Base-by-base conservation (phyloP, 2,888 invertebrate species). In the Muschampia plurimacula region DNA sequence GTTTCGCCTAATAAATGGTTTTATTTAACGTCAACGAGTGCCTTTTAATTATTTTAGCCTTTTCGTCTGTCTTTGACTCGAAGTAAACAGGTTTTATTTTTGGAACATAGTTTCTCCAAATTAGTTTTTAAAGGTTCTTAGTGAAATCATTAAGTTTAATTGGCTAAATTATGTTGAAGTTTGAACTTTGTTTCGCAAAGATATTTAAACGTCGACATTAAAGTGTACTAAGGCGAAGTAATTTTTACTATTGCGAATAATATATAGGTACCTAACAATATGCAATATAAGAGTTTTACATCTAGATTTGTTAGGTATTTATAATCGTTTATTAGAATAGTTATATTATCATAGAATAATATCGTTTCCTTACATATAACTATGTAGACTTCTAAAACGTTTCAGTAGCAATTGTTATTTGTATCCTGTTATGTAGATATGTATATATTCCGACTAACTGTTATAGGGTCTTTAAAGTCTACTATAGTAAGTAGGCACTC, bases 1-100 rank as follows among this genome's bases (percentile, higher is more conserved):
- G 86, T 84, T 88, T 84, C 87, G 81, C 83, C 84, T 91, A 89
- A 92, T 92, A 91, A 91, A 92, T 90, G 90, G 86, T 89, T 85
- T 90, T 90, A 86, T 91, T 87, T 88, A 87, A 87, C 86, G 88
- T 88, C 88, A 85, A 83, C 83, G 79, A 88, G 82, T 85, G 84
- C 85, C 86, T 88, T 90, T 91, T 90, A 91, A 92, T 92, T 91
- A 91, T 91, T 89, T 91, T 87, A 62, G 32, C 66, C 52, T 55
- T 67, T 39, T 52, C 13, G 15, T 62, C 41, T 72, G 62, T 15
- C 64, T 72, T 72, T 72, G 72, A 72, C 36, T 49, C 22, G 65
- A 15, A 36, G 22, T 65, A 55, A 49, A 66, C 15, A 63, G 60
- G 22, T 57, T 44, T 57, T 67, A 67, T 67, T 62, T 66, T 63